Base-by-base conservation (phyloP, 2,113 vertebrate species). In the Ceyx cyanopectus region DNA sequence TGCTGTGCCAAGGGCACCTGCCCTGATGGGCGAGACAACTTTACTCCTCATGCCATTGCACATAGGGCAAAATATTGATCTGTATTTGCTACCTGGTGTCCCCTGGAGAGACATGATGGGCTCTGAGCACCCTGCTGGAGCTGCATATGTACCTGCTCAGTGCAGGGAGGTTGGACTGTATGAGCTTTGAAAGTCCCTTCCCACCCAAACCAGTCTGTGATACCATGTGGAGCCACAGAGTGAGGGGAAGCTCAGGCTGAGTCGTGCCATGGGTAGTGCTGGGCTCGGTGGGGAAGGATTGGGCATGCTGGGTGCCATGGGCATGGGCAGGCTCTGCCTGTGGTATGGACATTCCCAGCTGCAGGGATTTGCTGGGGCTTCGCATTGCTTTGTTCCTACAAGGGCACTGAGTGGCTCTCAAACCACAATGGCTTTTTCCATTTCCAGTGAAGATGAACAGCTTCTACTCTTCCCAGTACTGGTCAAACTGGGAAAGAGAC, bases 261-360 rank as follows among this genome's bases (percentile, higher is more conserved):
- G 20, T 3, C 9, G 45, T 67, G 51, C 20, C 37, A 18, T 0
- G 3, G 24, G 53, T 32, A 22, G 46, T 1, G 5, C 40, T 0
- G 3, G 37, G 57, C 34, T 51, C 0, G 1, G 16, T 1, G 11
- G 22, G n/a, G 21, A 37, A 61, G 32, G 32, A 24, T 18, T 22
- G 29, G 5, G 26, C 2, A 5, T 1, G 10, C 43, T 0, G 1
- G 21, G 27, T 12, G 43, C 69, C 2, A 0, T 0, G 3, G 26
- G 17, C 5, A 18, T 1, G 1, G 50, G 15, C 32, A 30, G 43
- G 30, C 34, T 43, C 58, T 34, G 10, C 23, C 57, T 6, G 26
- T 1, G 0, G 10, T 2, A 2, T 9, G 1, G 3, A 14, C 1
- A 0, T 7, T 30, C 34, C 22, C 0, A 0, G 23, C 16, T 1